Base-by-base conservation (phyloP, 2,888 invertebrate genomes). In the Sarcophaga variegata region DNA sequence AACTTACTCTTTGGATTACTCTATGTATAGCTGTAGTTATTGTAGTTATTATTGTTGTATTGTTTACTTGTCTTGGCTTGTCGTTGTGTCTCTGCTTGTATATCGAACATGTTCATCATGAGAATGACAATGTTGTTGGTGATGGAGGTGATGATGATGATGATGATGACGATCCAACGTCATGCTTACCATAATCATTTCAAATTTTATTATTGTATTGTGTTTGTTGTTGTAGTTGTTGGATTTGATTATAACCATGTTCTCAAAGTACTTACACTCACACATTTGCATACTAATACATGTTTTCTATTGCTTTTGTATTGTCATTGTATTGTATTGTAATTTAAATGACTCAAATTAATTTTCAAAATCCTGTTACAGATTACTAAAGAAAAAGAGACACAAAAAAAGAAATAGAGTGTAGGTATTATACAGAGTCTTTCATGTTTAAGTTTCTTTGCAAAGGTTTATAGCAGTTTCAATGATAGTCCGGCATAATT, bases 331-430 rank as follows among this genome's bases (percentile, higher is more conserved):
- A 71, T 54, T 37, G 77, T 85, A 85, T 88, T 90, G 88, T 90
- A 91, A 90, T 90, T 90, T 91, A 90, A 90, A 91, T 91, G 91
- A 91, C 89, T 90, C 87, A 89, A 90, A 91, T 91, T 91, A 91
- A 91, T 91, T 91, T 89, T 88, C 87, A 83, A 87, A 84, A 72
- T 76, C 67, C 63, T 49, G 70, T 82, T 54, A 76, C 54, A 54
- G 54, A 54, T 14, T 12, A 54, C 12, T 14, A 54, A 12, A 54
- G 54, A 54, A 64, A 66, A 54, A 54, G 11, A 14, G 54, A 54
- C 37, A 8, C 8, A 54, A 54, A 4, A 54, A 54, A 54, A 5
- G 54, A 54, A 54, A 54, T 17, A 54, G 17, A 54, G 5, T 37
- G 37, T 37, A 10, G 37, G 10, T 37, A 37, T 37, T 10, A 37